Base-by-base conservation (phyloP, 2,888 invertebrate species). In the Sesia apiformis region DNA sequence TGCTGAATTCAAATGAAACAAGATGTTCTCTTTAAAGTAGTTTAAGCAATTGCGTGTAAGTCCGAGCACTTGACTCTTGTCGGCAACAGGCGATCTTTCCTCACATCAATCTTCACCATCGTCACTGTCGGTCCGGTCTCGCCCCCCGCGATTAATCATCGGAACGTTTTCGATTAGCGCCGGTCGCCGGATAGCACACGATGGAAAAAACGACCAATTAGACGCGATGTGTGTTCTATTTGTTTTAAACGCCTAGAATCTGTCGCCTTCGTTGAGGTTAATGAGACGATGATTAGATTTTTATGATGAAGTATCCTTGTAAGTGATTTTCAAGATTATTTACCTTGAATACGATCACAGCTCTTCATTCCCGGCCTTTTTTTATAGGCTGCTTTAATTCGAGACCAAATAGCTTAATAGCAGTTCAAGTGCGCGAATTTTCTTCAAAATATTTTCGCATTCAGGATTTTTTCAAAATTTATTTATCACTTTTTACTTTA, bases 161-260 rank as follows among this genome's bases (percentile, higher is more conserved):
- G 51, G 75, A 80, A 74, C 78, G 82, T 81, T 81, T 84, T 87
- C 85, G 85, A 86, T 86, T 85, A 85, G 79, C 83, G 78, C 78
- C 79, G 78, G 71, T 72, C 83, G 78, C 78, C 79, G 78, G 71
- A 72, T 76, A 74, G 65, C 55, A 52, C 57, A 55, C 53, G 59
- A 63, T 61, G 67, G 38, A 72, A 76, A 77, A 74, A 74, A 72
- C 72, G 69, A 75, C 74, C 76, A 79, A 81, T 84, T 84, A 78
- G 69, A 72, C 75, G 71, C 70, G 66, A 55, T 56, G 60, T 56
- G 53, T 49, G 58, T 60, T 63, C 55, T 63, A 62, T 64, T 64
- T 64, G 57, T 57, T 57, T 57, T 52, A 52, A 53, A 46, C 46
- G 46, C 39, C n/a, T 53, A 49, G 39, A 46, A 46, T 46, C 46